phyloP scores from a whole-genome alignment of 2,797 vertebrate genomes.

The Spatula clypeata region DNA sequence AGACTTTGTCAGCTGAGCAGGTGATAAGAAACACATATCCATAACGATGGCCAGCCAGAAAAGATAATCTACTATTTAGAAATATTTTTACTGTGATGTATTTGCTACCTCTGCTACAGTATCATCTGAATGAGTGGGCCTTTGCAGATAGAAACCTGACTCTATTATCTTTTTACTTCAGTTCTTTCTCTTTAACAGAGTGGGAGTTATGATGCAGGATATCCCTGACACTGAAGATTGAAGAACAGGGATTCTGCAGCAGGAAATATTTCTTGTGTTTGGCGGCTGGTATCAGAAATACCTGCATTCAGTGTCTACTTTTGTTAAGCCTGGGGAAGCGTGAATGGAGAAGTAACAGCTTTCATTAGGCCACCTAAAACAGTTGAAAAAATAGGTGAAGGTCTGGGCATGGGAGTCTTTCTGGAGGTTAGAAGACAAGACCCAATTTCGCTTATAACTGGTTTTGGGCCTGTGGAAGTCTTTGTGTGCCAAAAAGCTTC shows the following conservation, averaged over 20 bases:
- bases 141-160: neutral
- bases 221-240: neutral
- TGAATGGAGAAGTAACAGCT: neutral
- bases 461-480: neutral
- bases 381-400: neutral
- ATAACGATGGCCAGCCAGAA: neutral
- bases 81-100: conserved; percentile 58
- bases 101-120: conserved; percentile 5
- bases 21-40: conserved; percentile 39
- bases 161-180: neutral
- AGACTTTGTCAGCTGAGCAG: conserved; percentile 6
- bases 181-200: neutral
- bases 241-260: neutral
- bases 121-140: neutral
- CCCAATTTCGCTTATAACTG: neutral
- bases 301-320: neutral
- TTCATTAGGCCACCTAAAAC: neutral
- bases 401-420: neutral
- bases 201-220: conserved; percentile 12
- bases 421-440: neutral
- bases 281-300: neutral
- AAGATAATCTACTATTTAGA: conserved; percentile 42
- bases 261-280: neutral
- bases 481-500: neutral
- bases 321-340: neutral